Evolutionary conservation across 2,113 vertebrate species (phyloP), one percentile per base, ranked within the genome.

Genomic region (Acinonyx jubatus): DNA sequence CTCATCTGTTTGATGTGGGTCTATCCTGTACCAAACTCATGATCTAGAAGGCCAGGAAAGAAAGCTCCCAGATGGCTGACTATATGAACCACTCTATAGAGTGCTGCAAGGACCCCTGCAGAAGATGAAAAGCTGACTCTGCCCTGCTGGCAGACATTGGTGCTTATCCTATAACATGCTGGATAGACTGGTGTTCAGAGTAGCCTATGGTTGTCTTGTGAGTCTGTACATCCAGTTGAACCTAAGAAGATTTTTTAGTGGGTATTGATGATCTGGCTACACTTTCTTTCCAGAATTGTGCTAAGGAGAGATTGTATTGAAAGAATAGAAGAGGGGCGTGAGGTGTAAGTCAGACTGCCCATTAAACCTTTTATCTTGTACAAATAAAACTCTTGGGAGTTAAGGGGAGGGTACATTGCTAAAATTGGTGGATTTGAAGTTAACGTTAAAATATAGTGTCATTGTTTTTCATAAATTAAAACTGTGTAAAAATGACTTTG

Each of bases 381-480:
- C 81, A 91, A 63, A 85, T 95, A 90, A 95, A 83, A 76, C n/a
- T 90, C 50, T 95, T 73, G 1, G 2, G 15, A 78, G 8, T 76
- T 81, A 93, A 48, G 9, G 2, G 3, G 27, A 84, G 33, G 65
- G 31, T 3, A 61, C 41, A 89, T 80, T 95, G 89, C 27, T 48
- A 88, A 82, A 90, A 83, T 25, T 71, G 50, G 19, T 89, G 9
- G 16, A 41, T 86, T 92, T 90, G 15, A 89, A 90, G 12, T 90
- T 33, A 83, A 19, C 82, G 38, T 94, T 78, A 86, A 94, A 89
- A 92, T 76, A 97, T 65, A 81, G 4, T 68, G 33, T 89, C 23
- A 3, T 87, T 85, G 1, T 92, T 96, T 92, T 96, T 94, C n/a
- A 71, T 65, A 16, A 76, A 74, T 57, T 92, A 81, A 82, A 86